A percentile compares a stretch with the other conserved stretches of the same genome.
Conservation (phyloP, 1,140 invertebrate species). For the Chionoecetes opilio region DNA sequence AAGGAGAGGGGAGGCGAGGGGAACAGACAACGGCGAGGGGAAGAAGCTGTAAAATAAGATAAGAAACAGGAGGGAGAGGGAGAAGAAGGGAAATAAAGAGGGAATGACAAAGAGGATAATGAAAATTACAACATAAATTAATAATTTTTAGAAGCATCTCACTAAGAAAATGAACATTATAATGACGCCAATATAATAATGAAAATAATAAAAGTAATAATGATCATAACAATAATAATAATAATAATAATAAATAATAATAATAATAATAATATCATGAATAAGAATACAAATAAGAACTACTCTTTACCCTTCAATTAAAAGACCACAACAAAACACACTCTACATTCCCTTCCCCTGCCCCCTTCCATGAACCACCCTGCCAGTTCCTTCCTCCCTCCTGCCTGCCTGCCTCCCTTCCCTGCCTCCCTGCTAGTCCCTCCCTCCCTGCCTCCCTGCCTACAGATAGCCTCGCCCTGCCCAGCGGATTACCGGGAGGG, state of each 20-base stretch:
- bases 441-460: neutral
- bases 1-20: neutral
- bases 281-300: too few species aligned
- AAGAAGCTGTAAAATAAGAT: neutral
- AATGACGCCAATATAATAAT: constrained; percentile 15
- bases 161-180: neutral
- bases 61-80: constrained; percentile 22
- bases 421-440: neutral
- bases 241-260: too few species aligned
- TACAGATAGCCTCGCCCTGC: neutral
- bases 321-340: too few species aligned
- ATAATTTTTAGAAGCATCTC: neutral
- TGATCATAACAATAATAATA: too few species aligned
- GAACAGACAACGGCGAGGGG: neutral
- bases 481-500: constrained; percentile 35
- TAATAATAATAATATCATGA: too few species aligned
- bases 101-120: constrained; percentile 31
- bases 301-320: too few species aligned
- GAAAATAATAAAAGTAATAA: neutral
- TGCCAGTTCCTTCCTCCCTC: neutral
- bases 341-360: neutral
- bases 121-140: constrained; percentile 20
- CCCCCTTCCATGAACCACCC: neutral
- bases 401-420: neutral
- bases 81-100: constrained; percentile 18